Conservation (phyloP, 2,888 invertebrate species). For the Lithophane ornitopus region DNA sequence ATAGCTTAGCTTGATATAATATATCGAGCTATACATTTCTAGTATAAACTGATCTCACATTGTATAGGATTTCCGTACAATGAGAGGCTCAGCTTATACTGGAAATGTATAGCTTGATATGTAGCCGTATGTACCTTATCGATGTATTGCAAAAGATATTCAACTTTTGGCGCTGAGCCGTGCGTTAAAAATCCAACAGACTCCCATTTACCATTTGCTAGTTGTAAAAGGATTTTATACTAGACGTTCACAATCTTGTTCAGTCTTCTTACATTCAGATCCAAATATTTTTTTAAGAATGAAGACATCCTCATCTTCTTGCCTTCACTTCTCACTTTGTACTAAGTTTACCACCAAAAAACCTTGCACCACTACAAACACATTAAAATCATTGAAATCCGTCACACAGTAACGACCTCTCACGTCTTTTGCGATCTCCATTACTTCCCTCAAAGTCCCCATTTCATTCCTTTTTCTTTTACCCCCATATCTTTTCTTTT, state of each 20-base stretch:
- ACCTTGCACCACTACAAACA: slow-evolving; percentile 17
- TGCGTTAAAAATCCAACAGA: background rate
- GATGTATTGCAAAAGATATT: too few relatives aligned
- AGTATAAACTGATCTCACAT: too few relatives aligned
- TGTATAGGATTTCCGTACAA: too few relatives aligned
- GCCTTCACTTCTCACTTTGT: background rate
- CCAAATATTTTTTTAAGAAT: background rate
- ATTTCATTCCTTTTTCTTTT: slow-evolving; percentile 67
- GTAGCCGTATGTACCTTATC: too few relatives aligned
- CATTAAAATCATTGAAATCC: slow-evolving; percentile 58
- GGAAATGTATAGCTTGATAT: too few relatives aligned
- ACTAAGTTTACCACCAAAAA: background rate
- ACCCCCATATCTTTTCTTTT: slow-evolving; percentile 73
- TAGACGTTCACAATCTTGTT: background rate
- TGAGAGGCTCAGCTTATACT: too few relatives aligned
- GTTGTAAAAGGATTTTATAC: background rate
- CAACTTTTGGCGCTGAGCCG: too few relatives aligned
- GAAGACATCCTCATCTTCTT: background rate
- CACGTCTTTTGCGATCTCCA: slow-evolving; percentile 67
- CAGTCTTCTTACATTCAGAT: too few relatives aligned
- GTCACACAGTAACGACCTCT: slow-evolving; percentile 51
- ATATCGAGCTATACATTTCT: too few relatives aligned
- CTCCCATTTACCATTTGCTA: background rate
- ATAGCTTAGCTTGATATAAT: too few relatives aligned
- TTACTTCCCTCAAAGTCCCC: slow-evolving; percentile 67